phyloP scores from a whole-genome alignment of 2,797 vertebrate species.

The Silurus lanzhouensis region DNA sequence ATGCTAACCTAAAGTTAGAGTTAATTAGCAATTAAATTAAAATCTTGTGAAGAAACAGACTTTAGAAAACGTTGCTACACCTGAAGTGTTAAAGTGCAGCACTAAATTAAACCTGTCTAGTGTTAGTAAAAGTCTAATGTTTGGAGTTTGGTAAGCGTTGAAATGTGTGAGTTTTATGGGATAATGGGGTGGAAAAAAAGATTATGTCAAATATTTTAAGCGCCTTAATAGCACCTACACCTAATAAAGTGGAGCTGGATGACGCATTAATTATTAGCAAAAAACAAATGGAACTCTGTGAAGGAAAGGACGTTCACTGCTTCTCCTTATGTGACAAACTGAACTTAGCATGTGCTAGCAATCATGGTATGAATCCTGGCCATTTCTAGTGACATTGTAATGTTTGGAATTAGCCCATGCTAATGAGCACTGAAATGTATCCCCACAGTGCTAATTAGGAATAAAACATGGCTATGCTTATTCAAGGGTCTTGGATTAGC shows the following conservation, averaged over 20 bases:
- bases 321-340: neutral
- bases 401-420: neutral
- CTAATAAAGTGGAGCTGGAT: too few species aligned
- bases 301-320: neutral
- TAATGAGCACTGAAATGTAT: slow-evolving; percentile 24
- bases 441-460: neutral
- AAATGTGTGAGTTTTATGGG: too few species aligned
- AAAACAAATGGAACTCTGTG: neutral
- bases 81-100: neutral
- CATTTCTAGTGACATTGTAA: neutral
- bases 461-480: neutral
- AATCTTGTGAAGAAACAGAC: neutral
- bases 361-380: neutral
- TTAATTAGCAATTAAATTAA: neutral
- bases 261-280: neutral
- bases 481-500: slow-evolving; percentile 16
- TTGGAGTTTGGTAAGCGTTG: too few species aligned
- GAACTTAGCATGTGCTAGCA: neutral
- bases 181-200: too few species aligned
- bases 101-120: too few species aligned
- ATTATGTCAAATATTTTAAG: too few species aligned
- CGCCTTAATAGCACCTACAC: too few species aligned
- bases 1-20: neutral
- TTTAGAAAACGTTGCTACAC: neutral
- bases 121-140: too few species aligned